These are phyloP conservation scores for Saxidomus purpurata DNA, from an alignment of 1,140 invertebrate species.

Conservation along the genomic window DNA sequence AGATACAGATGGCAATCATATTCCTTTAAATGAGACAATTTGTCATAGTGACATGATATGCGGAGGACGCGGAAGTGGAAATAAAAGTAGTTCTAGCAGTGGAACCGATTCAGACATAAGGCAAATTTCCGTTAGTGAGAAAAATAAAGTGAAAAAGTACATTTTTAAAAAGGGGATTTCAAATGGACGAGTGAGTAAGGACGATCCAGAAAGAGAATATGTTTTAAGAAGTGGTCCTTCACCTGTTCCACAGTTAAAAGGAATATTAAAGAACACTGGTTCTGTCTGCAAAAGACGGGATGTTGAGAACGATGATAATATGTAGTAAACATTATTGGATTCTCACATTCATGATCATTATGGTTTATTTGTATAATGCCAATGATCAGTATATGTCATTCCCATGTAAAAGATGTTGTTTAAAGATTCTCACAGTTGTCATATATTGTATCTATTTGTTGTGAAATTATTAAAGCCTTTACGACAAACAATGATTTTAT, in stretches of 20 bases:
- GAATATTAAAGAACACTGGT: slow-evolving; percentile 20
- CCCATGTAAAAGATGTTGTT: no score
- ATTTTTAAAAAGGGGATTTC: slow-evolving; percentile 32
- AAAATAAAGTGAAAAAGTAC: slow-evolving; percentile 40
- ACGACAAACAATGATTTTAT: no score
- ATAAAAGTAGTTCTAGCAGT: slow-evolving; percentile 65
- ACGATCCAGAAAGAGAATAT: background rate
- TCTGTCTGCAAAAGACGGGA: background rate
- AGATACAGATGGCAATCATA: slow-evolving; percentile 57
- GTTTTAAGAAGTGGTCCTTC: slow-evolving; percentile 10
- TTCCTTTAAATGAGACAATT: slow-evolving; percentile 10
- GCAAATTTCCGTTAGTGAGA: background rate
- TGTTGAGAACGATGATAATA: no score
- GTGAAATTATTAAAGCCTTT: no score
- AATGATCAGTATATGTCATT: no score
- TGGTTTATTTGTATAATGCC: no score
- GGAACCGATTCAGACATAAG: slow-evolving; percentile 38
- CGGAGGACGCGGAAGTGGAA: slow-evolving; percentile 10
- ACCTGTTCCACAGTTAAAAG: background rate
- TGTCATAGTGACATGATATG: slow-evolving; percentile 37
- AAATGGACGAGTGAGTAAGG: background rate
- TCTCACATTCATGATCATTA: no score
- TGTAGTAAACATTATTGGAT: no score
- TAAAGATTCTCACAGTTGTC: no score
- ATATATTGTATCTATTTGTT: no score